phyloP scores from a whole-genome alignment of 2,113 vertebrate genomes.

The Scatophagus argus region DNA sequence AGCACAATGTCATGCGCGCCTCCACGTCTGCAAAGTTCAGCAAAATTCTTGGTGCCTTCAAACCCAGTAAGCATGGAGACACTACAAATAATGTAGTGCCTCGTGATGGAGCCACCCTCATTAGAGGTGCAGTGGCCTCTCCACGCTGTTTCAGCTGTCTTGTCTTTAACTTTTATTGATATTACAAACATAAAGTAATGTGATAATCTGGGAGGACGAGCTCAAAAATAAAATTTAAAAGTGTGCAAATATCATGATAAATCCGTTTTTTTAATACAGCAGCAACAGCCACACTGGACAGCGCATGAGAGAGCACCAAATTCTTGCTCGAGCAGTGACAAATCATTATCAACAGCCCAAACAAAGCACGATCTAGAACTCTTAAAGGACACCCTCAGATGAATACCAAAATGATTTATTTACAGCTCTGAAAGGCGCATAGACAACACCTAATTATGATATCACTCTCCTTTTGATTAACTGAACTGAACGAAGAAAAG shows the following conservation, averaged over 20 bases:
- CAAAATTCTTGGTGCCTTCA: neutral
- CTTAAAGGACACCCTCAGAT: conserved; percentile 52
- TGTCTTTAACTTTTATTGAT: neutral
- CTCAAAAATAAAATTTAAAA: neutral
- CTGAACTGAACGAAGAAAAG: conserved; percentile 23
- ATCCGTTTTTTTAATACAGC: neutral
- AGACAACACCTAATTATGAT: conserved; percentile 61
- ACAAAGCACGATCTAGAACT: conserved; percentile 61
- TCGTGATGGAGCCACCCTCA: neutral
- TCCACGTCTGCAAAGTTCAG: conserved; percentile 2
- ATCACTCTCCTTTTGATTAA: conserved; percentile 66
- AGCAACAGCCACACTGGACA: conserved; percentile 11
- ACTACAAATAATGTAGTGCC: neutral
- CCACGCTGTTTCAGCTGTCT: neutral
- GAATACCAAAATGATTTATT: conserved; percentile 73
- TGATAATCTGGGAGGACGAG: neutral
- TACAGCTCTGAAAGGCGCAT: conserved; percentile 44
- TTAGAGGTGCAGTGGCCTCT: neutral
- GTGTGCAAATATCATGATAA: too few relatives aligned
- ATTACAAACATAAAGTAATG: neutral
- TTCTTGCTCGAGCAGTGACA: conserved; percentile 12
- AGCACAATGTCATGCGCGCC: neutral
- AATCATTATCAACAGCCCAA: conserved; percentile 21
- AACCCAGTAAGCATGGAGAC: neutral
- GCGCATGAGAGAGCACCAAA: neutral